Conservation (phyloP, 2,888 invertebrate genomes). For the Acanthopleura granulata region DNA sequence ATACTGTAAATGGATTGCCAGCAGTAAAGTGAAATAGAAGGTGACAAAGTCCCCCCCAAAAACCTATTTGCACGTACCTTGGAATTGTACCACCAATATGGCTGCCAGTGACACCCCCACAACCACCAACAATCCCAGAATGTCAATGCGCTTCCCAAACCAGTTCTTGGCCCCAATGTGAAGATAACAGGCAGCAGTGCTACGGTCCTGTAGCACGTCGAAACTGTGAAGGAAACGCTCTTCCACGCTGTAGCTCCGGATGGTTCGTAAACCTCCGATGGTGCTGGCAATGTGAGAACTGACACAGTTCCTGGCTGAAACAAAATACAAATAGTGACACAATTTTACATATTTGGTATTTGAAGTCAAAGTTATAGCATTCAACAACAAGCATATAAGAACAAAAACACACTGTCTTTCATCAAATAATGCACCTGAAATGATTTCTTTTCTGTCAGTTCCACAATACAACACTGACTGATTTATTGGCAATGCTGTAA, state of each 20-base stretch:
- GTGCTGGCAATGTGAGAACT: conserved; percentile 51
- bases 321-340: background rate
- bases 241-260: conserved; percentile 43
- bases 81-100: conserved; percentile 37
- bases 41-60: background rate
- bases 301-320: conserved; percentile 45
- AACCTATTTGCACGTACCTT: conserved; percentile 28
- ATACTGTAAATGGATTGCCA: too few species aligned
- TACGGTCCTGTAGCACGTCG: conserved; percentile 68
- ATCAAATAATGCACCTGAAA: too few species aligned
- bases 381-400: too few species aligned
- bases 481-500: too few species aligned
- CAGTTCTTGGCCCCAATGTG: conserved; percentile 47
- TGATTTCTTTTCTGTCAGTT: too few species aligned
- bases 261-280: conserved; percentile 46
- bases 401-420: too few species aligned
- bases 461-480: too few species aligned
- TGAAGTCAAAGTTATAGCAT: too few species aligned
- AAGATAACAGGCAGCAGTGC: conserved; percentile 51
- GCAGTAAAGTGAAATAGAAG: too few species aligned
- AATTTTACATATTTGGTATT: too few species aligned
- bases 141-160: conserved; percentile 50
- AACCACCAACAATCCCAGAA: conserved; percentile 40
- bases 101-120: conserved; percentile 34
- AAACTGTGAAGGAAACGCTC: conserved; percentile 48